Conservation (phyloP, 1,140 invertebrate species). For the Anastatus disparis region DNA sequence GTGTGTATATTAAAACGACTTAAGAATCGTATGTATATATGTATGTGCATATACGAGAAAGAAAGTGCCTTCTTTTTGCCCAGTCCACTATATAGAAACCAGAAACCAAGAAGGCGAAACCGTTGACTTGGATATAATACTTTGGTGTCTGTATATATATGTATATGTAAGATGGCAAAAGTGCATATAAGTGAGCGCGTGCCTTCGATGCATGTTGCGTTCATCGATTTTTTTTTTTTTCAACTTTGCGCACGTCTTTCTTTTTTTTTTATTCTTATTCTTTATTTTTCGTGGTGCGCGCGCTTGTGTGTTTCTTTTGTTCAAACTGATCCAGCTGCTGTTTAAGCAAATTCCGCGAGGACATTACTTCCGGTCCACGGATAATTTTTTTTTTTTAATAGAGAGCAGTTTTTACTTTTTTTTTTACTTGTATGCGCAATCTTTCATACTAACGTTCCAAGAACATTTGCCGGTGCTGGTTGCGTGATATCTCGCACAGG, state of each 20-base stretch:
- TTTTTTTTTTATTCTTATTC: conserved; percentile 7
- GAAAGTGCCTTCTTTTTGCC: conserved; percentile 46
- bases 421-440: too few relatives aligned
- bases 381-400: too few relatives aligned
- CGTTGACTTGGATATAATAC: conserved; percentile 34
- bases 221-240: conserved; percentile 23
- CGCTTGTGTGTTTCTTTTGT: neutral
- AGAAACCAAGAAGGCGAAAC: conserved; percentile 43
- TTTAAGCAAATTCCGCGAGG: conserved; percentile 4
- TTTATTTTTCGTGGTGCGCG: conserved; percentile 36
- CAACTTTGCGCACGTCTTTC: neutral
- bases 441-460: too few relatives aligned
- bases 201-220: neutral
- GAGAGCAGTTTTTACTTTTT: too few relatives aligned
- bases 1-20: neutral
- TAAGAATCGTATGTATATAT: too few relatives aligned
- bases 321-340: neutral
- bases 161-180: too few relatives aligned
- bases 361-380: conserved; percentile 14
- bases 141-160: too few relatives aligned
- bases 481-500: too few relatives aligned
- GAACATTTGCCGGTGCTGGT: too few relatives aligned
- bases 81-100: conserved; percentile 38
- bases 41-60: conserved; percentile 33
- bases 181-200: too few relatives aligned